Evolutionary conservation across 2,797 vertebrate genomes (phyloP).

Genomic region (Notolepis coatsorum): DNA sequence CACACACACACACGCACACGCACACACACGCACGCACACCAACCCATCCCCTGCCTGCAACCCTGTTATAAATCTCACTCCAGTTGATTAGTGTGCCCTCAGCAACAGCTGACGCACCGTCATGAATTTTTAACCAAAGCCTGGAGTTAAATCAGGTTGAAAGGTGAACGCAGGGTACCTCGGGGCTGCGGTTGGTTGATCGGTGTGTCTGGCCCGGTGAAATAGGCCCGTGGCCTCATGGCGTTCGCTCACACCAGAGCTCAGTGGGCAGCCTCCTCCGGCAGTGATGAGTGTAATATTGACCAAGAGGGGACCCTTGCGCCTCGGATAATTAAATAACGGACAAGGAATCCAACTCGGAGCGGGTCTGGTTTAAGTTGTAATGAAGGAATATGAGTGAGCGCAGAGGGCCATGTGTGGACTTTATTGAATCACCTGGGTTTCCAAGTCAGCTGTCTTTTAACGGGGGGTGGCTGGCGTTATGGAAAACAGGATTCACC

Average conservation of each 20-base stretch:
- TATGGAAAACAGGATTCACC: slow-evolving; percentile 40
- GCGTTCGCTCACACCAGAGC: slow-evolving; percentile 56
- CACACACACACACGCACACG: neutral
- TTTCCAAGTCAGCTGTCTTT: slow-evolving; percentile 32
- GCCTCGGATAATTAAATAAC: slow-evolving; percentile 61
- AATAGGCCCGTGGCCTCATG: slow-evolving; percentile 56
- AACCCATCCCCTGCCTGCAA: too few species aligned
- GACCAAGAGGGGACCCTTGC: slow-evolving; percentile 53
- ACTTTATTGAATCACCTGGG: slow-evolving; percentile 47
- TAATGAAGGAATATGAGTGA: slow-evolving; percentile 54
- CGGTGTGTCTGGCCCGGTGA: slow-evolving; percentile 46
- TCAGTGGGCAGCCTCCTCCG: slow-evolving; percentile 32
- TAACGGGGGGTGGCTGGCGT: slow-evolving; percentile 7
- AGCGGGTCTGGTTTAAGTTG: slow-evolving; percentile 43
- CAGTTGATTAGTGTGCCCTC: slow-evolving; percentile 75
- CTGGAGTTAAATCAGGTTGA: slow-evolving; percentile 74
- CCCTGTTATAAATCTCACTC: slow-evolving; percentile 72
- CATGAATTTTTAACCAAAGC: slow-evolving; percentile 79
- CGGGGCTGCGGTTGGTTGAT: slow-evolving; percentile 57
- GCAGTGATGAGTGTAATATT: slow-evolving; percentile 49
- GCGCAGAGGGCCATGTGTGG: slow-evolving; percentile 39
- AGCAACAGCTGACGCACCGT: slow-evolving; percentile 73
- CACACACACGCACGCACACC: too few species aligned
- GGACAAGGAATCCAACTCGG: slow-evolving; percentile 50
- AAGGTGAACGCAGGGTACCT: slow-evolving; percentile 60